Evolutionary conservation across 2,113 vertebrate genomes (phyloP).

Genomic region (Gadus macrocephalus): DNA sequence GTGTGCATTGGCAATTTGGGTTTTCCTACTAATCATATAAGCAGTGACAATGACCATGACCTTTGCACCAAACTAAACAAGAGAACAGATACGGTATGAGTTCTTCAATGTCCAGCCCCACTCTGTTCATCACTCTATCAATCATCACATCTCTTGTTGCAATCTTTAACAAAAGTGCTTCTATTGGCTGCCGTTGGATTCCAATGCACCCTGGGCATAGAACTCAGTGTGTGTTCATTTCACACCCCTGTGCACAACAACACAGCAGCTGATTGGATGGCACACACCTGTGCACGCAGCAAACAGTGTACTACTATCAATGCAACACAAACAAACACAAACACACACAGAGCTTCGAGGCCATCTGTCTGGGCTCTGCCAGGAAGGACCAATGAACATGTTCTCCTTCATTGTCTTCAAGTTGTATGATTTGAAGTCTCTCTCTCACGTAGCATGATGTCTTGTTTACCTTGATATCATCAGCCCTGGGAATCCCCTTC

Average conservation of each 20-base stretch:
- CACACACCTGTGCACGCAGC: neutral
- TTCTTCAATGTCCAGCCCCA: neutral
- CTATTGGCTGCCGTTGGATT: neutral
- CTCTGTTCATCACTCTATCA: too few species aligned
- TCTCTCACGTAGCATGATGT: too few species aligned
- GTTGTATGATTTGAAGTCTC: neutral
- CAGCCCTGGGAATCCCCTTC: too few species aligned
- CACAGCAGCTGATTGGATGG: neutral
- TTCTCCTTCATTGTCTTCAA: neutral
- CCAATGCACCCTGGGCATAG: neutral
- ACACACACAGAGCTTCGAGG: slow-evolving; percentile 1
- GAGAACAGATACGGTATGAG: neutral
- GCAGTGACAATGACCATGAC: too few species aligned
- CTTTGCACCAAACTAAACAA: too few species aligned
- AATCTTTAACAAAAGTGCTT: neutral
- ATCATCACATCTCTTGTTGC: neutral
- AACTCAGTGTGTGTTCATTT: neutral
- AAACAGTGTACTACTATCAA: neutral
- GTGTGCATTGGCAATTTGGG: too few species aligned
- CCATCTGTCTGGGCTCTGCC: neutral
- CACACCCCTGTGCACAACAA: slow-evolving; percentile 2
- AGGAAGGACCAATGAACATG: neutral
- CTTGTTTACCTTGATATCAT: too few species aligned
- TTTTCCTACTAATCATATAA: too few species aligned
- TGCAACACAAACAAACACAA: slow-evolving; percentile 3